Evolutionary conservation across 2,888 invertebrate genomes (phyloP).

Genomic region (Dinocampus coccinellae): DNA sequence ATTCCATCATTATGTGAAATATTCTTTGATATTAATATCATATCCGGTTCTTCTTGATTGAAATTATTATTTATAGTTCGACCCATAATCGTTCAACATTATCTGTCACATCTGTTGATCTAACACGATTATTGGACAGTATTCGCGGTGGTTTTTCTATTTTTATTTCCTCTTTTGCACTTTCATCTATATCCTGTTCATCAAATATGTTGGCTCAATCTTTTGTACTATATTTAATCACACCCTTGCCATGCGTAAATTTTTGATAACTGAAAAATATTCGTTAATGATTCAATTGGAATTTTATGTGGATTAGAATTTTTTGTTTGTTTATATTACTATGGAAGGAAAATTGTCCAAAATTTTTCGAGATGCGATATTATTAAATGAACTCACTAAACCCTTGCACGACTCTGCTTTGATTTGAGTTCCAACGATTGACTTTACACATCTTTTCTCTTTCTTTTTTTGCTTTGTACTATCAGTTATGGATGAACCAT

Average conservation of each 20-base stretch:
- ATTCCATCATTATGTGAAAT: background rate
- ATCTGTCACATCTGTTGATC: conserved; percentile 49
- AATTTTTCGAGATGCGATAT: too few relatives aligned
- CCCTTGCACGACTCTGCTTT: conserved; percentile 80
- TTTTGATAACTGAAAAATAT: conserved; percentile 79
- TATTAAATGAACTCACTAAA: conserved; percentile 82
- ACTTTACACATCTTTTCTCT: too few relatives aligned
- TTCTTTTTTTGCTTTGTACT: conserved; percentile 49
- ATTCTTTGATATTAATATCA: conserved; percentile 62
- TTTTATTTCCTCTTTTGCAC: conserved; percentile 39
- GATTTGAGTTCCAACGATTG: conserved; percentile 85
- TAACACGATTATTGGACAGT: conserved; percentile 42
- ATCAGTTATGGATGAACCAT: conserved; percentile 43
- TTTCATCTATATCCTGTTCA: conserved; percentile 70
- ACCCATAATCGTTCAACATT: conserved; percentile 66
- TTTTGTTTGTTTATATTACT: too few relatives aligned
- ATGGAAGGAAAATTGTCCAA: too few relatives aligned
- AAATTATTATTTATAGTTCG: conserved; percentile 83
- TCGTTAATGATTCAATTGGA: background rate
- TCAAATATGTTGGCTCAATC: conserved; percentile 90
- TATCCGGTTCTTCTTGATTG: conserved; percentile 73
- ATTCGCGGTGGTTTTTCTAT: background rate
- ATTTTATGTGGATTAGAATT: too few relatives aligned
- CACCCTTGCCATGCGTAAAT: conserved; percentile 90
- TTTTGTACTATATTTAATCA: conserved; percentile 79